Evolutionary conservation across 1,140 invertebrate species (phyloP), one percentile per base, ranked within the genome.

Genomic region (Drosophila lacertosa): DNA sequence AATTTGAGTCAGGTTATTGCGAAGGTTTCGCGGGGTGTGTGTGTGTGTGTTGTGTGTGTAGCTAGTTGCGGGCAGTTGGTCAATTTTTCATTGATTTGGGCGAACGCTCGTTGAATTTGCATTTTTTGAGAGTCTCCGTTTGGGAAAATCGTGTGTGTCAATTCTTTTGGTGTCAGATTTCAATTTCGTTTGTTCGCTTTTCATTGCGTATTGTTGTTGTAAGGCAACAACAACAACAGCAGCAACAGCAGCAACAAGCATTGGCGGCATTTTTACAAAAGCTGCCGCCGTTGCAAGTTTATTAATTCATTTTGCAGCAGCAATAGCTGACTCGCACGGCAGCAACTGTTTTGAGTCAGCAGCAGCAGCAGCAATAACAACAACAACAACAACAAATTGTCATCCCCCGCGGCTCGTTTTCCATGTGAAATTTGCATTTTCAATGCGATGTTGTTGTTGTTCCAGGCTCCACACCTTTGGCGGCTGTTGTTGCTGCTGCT

Each of bases 161-260:
- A 88, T 88, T 82, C 82, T 76, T 88, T 82, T 82, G 77, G 83
- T 89, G 82, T 88, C 83, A 89, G 82, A 88, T 88, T 88, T 88
- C 83, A 88, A 88, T 88, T 88, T 88, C 66, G 67, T 78, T 89
- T 88, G 77, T 76, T 82, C 65, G 44, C 50, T 88, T 74, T 77
- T 75, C 59, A 78, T 77, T 88, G 77, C 77, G 76, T 80, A 86
- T 84, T 74, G 80, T 77, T 65, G 80, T 77, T 84, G 60, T 37
- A 80, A 84, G 76, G 81, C 80, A 73, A 22, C 45, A 77, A 39
- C 74, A 82, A 58, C 73, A 84, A 51, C 73, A 45, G n/a, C 66
- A 68, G 26, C 47, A 48, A 22, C 63, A 40, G 11, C 55, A 59
- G 16, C 67, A 67, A 77, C 70, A 68, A 50, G 35, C 50, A 70